Conservation (phyloP, 1,140 invertebrate genomes). For the Cephus cinctus region DNA sequence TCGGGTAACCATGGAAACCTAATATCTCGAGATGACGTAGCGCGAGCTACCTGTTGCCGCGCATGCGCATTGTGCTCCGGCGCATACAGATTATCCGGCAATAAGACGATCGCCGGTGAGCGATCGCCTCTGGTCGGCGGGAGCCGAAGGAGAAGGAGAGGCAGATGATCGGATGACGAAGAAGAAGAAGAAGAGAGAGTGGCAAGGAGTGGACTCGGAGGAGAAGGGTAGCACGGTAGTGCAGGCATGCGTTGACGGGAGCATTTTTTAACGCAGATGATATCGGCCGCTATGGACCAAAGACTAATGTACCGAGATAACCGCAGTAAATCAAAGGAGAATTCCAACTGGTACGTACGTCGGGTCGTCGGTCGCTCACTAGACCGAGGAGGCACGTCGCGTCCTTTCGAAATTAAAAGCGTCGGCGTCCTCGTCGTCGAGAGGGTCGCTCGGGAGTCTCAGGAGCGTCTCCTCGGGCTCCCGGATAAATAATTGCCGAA, state of each 20-base stretch:
- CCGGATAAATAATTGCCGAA: too few relatives aligned
- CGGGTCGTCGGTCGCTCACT: too few relatives aligned
- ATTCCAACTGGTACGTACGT: conserved; percentile 5
- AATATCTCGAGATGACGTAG: too few relatives aligned
- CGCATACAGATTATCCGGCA: too few relatives aligned
- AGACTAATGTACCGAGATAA: conserved; percentile 16
- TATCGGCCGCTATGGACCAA: conserved; percentile 9
- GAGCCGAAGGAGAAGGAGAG: conserved; percentile 1
- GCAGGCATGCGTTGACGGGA: conserved; percentile 13
- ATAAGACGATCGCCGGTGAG: conserved; percentile 33
- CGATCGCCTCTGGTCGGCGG: conserved; percentile 8
- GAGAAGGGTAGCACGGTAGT: conserved; percentile 19
- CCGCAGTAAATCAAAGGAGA: conserved; percentile 13
- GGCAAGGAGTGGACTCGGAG: conserved; percentile 19
- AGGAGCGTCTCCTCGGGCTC: too few relatives aligned
- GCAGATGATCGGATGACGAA: not conserved
- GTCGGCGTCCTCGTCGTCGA: too few relatives aligned
- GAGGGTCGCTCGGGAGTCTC: too few relatives aligned
- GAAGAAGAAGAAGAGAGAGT: not conserved
- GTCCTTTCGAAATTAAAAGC: too few relatives aligned
- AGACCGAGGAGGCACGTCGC: too few relatives aligned
- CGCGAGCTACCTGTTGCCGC: too few relatives aligned
- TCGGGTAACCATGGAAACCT: too few relatives aligned
- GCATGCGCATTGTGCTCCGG: too few relatives aligned
- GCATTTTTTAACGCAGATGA: conserved; percentile 19